phyloP scores from a whole-genome alignment of 2,888 invertebrate species.

The Drepana falcataria region DNA sequence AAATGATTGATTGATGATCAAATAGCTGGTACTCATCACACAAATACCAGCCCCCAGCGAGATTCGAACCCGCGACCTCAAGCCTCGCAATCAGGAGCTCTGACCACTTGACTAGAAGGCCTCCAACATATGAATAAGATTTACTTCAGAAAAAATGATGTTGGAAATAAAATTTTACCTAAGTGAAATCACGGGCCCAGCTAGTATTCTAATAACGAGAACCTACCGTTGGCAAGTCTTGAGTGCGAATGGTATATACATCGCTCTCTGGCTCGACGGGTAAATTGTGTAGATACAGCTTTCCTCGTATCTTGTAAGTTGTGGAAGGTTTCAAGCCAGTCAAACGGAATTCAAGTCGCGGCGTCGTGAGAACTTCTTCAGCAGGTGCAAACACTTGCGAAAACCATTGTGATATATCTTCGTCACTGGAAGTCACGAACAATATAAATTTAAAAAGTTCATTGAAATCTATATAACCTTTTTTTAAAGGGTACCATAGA shows the following conservation, averaged over 20 bases:
- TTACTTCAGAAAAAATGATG: too few species aligned
- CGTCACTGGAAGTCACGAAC: slow-evolving; percentile 63
- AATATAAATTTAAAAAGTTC: too few species aligned
- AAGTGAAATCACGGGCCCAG: background rate
- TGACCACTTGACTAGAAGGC: too few species aligned
- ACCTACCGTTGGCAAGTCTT: slow-evolving; percentile 63
- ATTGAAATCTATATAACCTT: too few species aligned
- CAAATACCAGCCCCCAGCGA: too few species aligned
- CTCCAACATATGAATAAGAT: too few species aligned
- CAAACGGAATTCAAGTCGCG: slow-evolving; percentile 90
- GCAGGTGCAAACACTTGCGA: slow-evolving; percentile 92
- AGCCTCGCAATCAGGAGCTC: too few species aligned
- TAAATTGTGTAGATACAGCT: slow-evolving; percentile 86
- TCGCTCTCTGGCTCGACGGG: slow-evolving; percentile 88
- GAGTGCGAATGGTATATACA: slow-evolving; percentile 86
- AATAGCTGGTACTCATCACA: too few species aligned
- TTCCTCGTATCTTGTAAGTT: slow-evolving; percentile 89
- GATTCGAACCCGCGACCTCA: too few species aligned
- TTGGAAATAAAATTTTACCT: background rate
- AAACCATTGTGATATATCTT: slow-evolving; percentile 86
- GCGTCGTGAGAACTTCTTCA: slow-evolving; percentile 90
- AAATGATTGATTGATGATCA: too few species aligned
- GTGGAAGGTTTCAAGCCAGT: slow-evolving; percentile 87
- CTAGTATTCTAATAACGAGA: background rate
- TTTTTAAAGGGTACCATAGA: too few species aligned